Conservation (phyloP, 2,113 vertebrate species). For the Nothoprocta perdicaria region DNA sequence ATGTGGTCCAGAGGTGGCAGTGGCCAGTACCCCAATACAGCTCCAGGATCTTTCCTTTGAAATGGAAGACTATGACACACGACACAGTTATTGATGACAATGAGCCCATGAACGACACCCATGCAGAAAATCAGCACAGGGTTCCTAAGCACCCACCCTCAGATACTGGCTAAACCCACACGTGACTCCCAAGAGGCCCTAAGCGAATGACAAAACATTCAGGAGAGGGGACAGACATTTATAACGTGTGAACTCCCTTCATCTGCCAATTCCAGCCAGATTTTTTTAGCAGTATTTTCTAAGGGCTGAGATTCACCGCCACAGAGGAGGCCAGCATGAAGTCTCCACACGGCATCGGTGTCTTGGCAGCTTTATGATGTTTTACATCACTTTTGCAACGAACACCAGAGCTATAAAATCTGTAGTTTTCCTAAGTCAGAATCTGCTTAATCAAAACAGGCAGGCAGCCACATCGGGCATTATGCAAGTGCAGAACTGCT, state of each 20-base stretch:
- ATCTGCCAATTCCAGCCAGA: background rate
- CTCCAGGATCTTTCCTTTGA: background rate
- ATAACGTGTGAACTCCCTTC: background rate
- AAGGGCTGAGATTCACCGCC: background rate
- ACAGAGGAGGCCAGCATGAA: conserved; percentile 37
- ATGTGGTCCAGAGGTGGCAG: background rate
- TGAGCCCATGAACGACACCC: background rate
- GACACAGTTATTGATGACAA: background rate
- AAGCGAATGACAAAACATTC: fast-evolving
- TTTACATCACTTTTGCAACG: conserved; percentile 78
- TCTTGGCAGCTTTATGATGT: conserved; percentile 74
- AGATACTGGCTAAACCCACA: background rate
- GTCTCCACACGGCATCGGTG: background rate
- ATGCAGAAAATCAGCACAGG: background rate
- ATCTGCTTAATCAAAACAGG: conserved; percentile 80
- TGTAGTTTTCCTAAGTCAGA: conserved; percentile 77
- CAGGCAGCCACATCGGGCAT: conserved; percentile 5
- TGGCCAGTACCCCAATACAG: background rate
- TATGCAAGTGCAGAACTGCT: conserved; percentile 60
- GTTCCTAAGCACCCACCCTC: background rate
- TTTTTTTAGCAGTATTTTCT: conserved; percentile 4
- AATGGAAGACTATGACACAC: background rate
- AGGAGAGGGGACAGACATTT: background rate
- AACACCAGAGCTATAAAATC: conserved; percentile 74
- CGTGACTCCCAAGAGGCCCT: fast-evolving